These are phyloP conservation scores for Volucella zonaria DNA, from an alignment of 2,888 invertebrate species.

Conservation along the genomic window DNA sequence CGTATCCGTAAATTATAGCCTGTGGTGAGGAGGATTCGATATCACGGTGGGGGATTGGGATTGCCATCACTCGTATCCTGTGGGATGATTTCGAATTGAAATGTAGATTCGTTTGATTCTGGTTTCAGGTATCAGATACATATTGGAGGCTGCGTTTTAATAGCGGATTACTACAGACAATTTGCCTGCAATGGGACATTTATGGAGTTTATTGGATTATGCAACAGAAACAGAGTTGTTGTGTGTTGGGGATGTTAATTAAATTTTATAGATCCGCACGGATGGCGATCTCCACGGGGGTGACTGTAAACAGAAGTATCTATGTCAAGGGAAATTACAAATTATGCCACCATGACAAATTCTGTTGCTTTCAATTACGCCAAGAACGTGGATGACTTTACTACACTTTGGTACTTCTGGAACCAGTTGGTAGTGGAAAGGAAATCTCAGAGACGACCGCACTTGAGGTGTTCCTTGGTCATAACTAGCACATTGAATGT, in stretches of 20 bases:
- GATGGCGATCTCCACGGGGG: background rate
- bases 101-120: background rate
- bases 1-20: conserved; percentile 59
- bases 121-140: background rate
- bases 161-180: conserved; percentile 2
- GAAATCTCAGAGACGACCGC: no score
- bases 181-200: conserved; percentile 36
- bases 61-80: background rate
- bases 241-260: conserved; percentile 37
- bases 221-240: conserved; percentile 24
- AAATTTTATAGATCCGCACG: conserved; percentile 32
- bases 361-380: no score
- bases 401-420: no score
- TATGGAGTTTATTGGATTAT: conserved; percentile 50
- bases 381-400: no score
- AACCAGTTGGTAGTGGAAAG: no score
- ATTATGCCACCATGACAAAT: background rate
- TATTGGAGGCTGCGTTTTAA: conserved; percentile 1
- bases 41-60: conserved; percentile 47
- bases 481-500: no score
- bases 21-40: conserved; percentile 61
- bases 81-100: conserved; percentile 10
- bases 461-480: no score
- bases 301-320: background rate
- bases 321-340: conserved; percentile 8